Percentiles rank a stretch among this genome's conserved stretches.
Evolutionary conservation across 2,113 vertebrate species (phyloP).

Genomic region (Apodemus speciosus): DNA sequence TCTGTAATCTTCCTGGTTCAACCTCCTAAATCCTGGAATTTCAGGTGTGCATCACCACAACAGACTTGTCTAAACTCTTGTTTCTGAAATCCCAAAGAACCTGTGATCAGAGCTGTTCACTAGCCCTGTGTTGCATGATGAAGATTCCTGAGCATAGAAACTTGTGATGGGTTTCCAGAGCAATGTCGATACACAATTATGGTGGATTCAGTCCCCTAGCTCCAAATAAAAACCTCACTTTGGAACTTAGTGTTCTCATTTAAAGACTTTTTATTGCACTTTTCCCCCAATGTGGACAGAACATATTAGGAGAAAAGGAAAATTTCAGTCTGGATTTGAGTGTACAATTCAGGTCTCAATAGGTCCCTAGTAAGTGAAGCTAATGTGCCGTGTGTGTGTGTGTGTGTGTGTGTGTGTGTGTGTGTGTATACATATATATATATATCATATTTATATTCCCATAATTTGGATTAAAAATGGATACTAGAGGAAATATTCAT

Average conservation of each 20-base stretch:
- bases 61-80: too few relatives aligned
- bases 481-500: not conserved
- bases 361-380: constrained; percentile 28
- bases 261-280: not conserved
- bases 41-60: not conserved
- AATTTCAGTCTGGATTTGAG: not conserved
- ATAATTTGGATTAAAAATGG: not conserved
- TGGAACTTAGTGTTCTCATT: not conserved
- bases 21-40: not conserved
- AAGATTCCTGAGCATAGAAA: not conserved
- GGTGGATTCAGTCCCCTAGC: not conserved
- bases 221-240: not conserved
- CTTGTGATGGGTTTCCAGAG: not conserved
- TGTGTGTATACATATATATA: too few relatives aligned
- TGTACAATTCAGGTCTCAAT: not conserved
- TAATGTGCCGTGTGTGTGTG: not conserved
- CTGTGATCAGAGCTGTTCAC: not conserved
- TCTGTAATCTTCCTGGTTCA: not conserved
- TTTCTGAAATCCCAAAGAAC: not conserved
- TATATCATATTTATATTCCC: too few relatives aligned
- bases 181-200: not conserved
- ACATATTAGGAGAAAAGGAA: not conserved
- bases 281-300: not conserved
- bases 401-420: too few relatives aligned
- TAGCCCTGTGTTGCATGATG: not conserved